Conservation (phyloP, 2,888 invertebrate species). For the Napeogenes sylphis region DNA sequence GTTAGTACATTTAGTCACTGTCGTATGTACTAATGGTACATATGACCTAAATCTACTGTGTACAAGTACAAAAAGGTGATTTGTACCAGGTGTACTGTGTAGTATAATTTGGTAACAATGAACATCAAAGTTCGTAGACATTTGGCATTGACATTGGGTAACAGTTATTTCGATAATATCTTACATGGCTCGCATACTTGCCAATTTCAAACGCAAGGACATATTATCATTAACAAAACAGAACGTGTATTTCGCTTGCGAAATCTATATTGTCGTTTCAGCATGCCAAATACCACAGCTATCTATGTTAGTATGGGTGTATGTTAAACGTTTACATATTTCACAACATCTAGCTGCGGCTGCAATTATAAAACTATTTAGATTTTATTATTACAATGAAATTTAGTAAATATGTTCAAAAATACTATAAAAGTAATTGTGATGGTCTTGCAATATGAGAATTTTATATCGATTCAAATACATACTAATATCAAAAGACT, state of each 20-base stretch:
- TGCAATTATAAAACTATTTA: too few species aligned
- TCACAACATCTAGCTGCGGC: conserved; percentile 28
- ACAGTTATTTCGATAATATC: conserved; percentile 43
- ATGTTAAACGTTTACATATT: conserved; percentile 46
- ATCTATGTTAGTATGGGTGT: conserved; percentile 39
- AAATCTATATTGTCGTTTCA: conserved; percentile 32
- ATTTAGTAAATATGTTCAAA: too few species aligned
- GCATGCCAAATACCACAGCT: conserved; percentile 32
- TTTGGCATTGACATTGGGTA: conserved; percentile 46
- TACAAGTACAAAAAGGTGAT: too few species aligned
- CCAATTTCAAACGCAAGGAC: conserved; percentile 11
- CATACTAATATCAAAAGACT: too few species aligned
- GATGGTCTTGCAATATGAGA: background rate
- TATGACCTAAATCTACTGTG: too few species aligned
- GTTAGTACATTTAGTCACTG: conserved; percentile 13
- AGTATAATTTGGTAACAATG: conserved; percentile 5
- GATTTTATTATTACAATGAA: too few species aligned
- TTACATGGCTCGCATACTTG: conserved; percentile 31
- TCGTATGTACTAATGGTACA: too few species aligned
- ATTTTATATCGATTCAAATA: too few species aligned
- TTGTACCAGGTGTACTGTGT: too few species aligned
- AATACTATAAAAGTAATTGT: conserved; percentile 1
- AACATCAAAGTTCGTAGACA: conserved; percentile 32
- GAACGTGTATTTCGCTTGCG: conserved; percentile 24
- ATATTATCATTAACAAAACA: background rate